Conservation (phyloP, 2,797 vertebrate species). For the Gymnocypris eckloni region DNA sequence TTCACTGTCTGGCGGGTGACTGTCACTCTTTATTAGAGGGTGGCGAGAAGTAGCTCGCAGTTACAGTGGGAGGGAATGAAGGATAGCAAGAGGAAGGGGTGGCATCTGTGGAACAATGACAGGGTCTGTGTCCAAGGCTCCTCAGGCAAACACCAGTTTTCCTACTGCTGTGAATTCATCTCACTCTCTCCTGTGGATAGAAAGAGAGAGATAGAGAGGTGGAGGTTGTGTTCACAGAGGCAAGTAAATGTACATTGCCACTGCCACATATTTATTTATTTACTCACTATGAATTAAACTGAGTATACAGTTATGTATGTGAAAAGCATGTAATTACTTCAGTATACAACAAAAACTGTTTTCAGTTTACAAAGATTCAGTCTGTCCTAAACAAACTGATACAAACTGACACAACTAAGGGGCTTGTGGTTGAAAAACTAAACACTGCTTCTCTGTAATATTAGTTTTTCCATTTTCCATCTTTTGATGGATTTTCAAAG, state of each 20-base stretch:
- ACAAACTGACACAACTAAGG: not conserved
- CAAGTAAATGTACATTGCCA: not conserved
- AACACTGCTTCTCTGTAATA: not conserved
- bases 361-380: not conserved
- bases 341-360: not conserved
- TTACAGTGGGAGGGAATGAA: slow-evolving; percentile 67
- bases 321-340: not conserved
- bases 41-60: slow-evolving; percentile 72
- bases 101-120: slow-evolving; percentile 83
- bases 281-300: not conserved
- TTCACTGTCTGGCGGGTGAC: slow-evolving; percentile 71
- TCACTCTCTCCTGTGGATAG: slow-evolving; percentile 68
- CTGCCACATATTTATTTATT: not conserved
- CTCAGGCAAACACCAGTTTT: slow-evolving; percentile 64
- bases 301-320: not conserved
- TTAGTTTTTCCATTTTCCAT: not conserved
- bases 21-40: slow-evolving; percentile 84
- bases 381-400: not conserved
- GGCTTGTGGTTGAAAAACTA: not conserved
- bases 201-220: slow-evolving; percentile 46
- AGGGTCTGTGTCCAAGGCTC: slow-evolving; percentile 77
- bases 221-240: slow-evolving; percentile 34
- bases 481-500: not conserved
- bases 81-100: slow-evolving; percentile 43
- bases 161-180: slow-evolving; percentile 77